These are phyloP conservation scores for Phrynocephalus versicolor DNA, from an alignment of 2,113 vertebrate genomes.

Conservation along the genomic window DNA sequence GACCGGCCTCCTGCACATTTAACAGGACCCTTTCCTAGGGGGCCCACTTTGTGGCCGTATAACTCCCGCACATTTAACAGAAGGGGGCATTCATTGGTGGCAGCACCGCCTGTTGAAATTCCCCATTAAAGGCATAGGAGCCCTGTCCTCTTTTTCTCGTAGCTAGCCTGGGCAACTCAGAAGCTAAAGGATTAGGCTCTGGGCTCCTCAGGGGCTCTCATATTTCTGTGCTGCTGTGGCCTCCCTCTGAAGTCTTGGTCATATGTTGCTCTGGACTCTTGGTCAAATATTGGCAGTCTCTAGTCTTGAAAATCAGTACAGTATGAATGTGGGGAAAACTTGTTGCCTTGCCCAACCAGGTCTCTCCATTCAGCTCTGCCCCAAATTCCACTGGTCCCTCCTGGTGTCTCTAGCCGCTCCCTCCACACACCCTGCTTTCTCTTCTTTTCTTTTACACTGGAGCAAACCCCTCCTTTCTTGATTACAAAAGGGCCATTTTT, in stretches of 20 bases:
- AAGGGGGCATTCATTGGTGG: no score
- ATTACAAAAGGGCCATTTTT: conserved; percentile 1
- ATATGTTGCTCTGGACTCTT: not conserved
- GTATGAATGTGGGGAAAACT: not conserved
- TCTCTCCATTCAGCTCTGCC: not conserved
- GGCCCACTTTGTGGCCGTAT: no score
- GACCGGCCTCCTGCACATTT: no score
- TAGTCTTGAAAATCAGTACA: not conserved
- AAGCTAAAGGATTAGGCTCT: not conserved
- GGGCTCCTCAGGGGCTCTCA: not conserved
- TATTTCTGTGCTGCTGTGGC: no score
- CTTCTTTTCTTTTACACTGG: not conserved
- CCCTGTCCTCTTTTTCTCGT: no score
- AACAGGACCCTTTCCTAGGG: no score
- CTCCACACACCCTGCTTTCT: not conserved
- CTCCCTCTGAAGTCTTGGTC: no score
- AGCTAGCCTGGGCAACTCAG: no score
- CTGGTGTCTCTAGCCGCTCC: not conserved
- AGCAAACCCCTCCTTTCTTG: not conserved
- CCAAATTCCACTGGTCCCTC: not conserved
- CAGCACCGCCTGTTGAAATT: no score
- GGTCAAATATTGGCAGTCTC: not conserved
- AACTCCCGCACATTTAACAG: no score
- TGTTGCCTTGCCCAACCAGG: no score
- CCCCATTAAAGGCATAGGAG: no score